Evolutionary conservation across 2,888 invertebrate species (phyloP).

Genomic region (Eupithecia insigniata): DNA sequence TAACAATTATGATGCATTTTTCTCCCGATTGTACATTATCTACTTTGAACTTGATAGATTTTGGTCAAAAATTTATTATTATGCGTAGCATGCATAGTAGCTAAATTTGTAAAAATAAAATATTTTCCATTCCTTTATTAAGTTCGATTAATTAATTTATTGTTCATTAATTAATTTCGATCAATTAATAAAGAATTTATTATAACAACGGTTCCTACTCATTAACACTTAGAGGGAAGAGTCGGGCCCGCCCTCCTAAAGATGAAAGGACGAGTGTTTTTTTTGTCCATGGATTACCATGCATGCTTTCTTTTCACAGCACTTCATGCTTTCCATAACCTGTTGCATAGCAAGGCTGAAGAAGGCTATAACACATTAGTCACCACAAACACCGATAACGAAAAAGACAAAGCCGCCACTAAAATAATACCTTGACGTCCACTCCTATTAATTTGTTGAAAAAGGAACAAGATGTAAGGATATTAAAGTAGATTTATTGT

Average conservation of each 20-base stretch:
- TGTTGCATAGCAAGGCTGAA: constrained; percentile 14
- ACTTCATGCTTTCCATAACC: background rate
- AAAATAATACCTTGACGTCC: constrained; percentile 30
- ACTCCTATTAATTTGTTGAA: constrained; percentile 29
- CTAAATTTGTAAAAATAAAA: background rate
- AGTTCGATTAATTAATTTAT: background rate
- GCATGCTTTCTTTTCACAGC: background rate
- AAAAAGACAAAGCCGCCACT: constrained; percentile 47
- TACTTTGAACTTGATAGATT: too few relatives aligned
- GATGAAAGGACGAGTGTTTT: background rate
- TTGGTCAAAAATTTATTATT: too few relatives aligned
- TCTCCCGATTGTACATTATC: too few relatives aligned
- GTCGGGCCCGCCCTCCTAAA: background rate
- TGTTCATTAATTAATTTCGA: background rate
- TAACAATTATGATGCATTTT: too few relatives aligned
- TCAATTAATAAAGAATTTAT: background rate
- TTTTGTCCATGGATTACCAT: background rate
- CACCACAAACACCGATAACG: constrained; percentile 69
- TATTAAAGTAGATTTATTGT: constrained; percentile 22
- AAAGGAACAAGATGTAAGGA: constrained; percentile 24
- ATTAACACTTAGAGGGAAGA: background rate
- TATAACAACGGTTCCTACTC: background rate
- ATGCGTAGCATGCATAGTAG: too few relatives aligned
- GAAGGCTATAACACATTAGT: constrained; percentile 76
- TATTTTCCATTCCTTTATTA: background rate